Evolutionary conservation across 2,888 invertebrate species (phyloP).

Genomic region (Myopa testacea): DNA sequence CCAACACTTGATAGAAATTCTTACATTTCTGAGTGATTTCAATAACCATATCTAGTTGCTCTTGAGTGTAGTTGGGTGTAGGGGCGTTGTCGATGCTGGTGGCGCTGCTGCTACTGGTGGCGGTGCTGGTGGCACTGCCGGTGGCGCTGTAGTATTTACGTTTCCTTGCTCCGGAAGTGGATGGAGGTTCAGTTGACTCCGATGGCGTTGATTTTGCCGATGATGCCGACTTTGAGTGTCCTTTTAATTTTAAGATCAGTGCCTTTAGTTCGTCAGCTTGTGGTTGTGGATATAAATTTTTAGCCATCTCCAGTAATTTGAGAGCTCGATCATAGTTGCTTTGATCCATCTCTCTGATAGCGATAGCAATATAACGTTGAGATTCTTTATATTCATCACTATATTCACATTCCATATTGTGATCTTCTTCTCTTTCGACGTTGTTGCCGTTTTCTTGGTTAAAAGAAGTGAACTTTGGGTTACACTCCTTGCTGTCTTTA

Average conservation of each 20-base stretch:
- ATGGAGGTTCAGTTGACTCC: background rate
- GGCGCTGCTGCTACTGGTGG: slow-evolving; percentile 26
- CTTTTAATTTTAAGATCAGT: slow-evolving; percentile 50
- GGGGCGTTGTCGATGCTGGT: background rate
- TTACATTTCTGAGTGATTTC: slow-evolving; percentile 73
- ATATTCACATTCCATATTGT: background rate
- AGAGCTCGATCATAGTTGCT: slow-evolving; percentile 75
- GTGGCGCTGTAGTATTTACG: slow-evolving; percentile 32
- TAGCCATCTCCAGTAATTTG: slow-evolving; percentile 75
- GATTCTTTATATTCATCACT: slow-evolving; percentile 69
- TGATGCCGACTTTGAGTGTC: slow-evolving; percentile 38
- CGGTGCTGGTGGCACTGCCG: background rate
- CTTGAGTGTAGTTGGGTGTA: slow-evolving; percentile 75
- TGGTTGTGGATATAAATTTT: slow-evolving; percentile 75
- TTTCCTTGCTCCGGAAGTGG: slow-evolving; percentile 23
- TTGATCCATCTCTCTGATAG: slow-evolving; percentile 71
- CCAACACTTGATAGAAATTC: slow-evolving; percentile 83
- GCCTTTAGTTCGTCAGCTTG: slow-evolving; percentile 72
- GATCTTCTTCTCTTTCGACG: background rate
- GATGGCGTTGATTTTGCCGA: background rate
- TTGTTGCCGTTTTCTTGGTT: background rate
- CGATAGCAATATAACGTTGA: slow-evolving; percentile 75
- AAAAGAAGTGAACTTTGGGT: slow-evolving; percentile 53
- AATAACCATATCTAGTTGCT: slow-evolving; percentile 80
- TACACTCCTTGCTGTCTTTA: slow-evolving; percentile 71